A percentile compares a stretch with the other conserved stretches of the same genome.
Evolutionary conservation across 2,888 invertebrate species (phyloP).

Genomic region (Coleophora deauratella): DNA sequence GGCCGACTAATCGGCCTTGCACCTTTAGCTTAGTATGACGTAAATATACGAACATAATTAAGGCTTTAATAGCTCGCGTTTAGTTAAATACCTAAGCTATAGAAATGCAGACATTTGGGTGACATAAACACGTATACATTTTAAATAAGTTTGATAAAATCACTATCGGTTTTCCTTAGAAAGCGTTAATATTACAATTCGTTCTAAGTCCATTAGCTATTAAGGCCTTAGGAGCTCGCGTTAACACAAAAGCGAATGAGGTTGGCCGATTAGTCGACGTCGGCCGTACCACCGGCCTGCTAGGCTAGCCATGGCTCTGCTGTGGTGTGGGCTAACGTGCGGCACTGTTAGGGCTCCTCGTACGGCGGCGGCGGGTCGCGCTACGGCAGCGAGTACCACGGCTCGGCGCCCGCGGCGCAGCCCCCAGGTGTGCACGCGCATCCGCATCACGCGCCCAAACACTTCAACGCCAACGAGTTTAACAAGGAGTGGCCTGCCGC

Average conservation of each 20-base stretch:
- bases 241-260: background rate
- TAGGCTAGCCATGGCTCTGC: slow-evolving; percentile 10
- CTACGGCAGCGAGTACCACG: slow-evolving; percentile 59
- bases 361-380: slow-evolving; percentile 68
- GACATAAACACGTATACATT: too few species aligned
- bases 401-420: slow-evolving; percentile 50
- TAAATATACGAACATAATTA: too few species aligned
- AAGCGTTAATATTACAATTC: too few species aligned
- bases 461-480: slow-evolving; percentile 69
- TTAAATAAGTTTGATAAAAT: too few species aligned
- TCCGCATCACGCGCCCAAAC: slow-evolving; percentile 73
- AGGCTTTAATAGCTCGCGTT: too few species aligned
- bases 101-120: too few species aligned
- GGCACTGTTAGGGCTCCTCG: slow-evolving; percentile 58
- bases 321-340: slow-evolving; percentile 17
- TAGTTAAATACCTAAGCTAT: too few species aligned
- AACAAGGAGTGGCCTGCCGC: slow-evolving; percentile 74
- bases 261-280: background rate
- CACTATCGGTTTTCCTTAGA: too few species aligned
- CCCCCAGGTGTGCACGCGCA: slow-evolving; percentile 68
- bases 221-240: too few species aligned
- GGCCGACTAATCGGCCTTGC: too few species aligned
- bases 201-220: too few species aligned
- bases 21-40: too few species aligned
- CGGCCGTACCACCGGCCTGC: background rate